Evolutionary conservation across 2,888 invertebrate genomes (phyloP), one percentile per base, ranked within the genome.

Genomic region (Ischnus inquisitorius): DNA sequence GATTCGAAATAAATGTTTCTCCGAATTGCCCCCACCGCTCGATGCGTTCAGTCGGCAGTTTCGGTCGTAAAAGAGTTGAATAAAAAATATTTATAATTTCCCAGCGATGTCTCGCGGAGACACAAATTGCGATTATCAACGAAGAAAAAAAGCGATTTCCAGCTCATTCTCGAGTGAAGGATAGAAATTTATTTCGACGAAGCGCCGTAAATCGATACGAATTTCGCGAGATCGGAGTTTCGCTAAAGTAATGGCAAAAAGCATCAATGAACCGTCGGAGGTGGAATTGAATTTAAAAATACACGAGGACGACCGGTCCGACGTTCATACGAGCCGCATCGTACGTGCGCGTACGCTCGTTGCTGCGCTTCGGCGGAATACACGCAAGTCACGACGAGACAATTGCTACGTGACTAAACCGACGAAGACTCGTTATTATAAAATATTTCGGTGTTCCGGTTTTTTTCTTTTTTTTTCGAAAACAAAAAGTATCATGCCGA

Each of bases 381-480:
- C 78, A 54, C 57, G 77, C 81, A 64, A 78, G 74, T 84, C 80
- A 81, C 78, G 77, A 48, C 64, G 22, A 34, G 39, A 57, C 68
- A 69, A 64, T 74, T 16, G 80, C 46, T 54, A 60, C 51, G 65
- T 60, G 72, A 68, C 68, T 80, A 67, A 60, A 62, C 34, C 62
- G 5, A 54, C 39, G 41, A 57, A 64, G 77, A 51, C 46, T 54
- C 39, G 78, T 76, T 76, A 72, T 78, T 43, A 62, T 57, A 62
- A 69, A 54, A 74, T 74, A 81, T 81, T 74, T 39, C 74, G 74
- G 16, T 10, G 39, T 78, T 74, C 74, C 74, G 62, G 68, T 74
- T 68, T 69, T 39, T 19, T 78, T 74, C 74, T 68, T 54, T 64
- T 74, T 68, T 69, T 39, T 19, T 67, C 12, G 39, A 62, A 39